Conservation (phyloP, 2,888 invertebrate species). For the Neoaliturus tenellus region DNA sequence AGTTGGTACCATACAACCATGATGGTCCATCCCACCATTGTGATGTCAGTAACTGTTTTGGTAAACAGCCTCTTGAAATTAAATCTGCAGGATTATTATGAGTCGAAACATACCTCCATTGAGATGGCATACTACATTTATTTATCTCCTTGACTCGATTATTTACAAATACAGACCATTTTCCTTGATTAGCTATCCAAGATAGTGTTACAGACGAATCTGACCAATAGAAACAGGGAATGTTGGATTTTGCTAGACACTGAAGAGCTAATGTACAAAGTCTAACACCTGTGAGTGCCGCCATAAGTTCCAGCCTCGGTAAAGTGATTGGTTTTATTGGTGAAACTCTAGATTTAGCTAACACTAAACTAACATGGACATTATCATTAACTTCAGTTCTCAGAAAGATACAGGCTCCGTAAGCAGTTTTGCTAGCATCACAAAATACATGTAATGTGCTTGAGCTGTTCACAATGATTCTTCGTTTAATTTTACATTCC, state of each 20-base stretch:
- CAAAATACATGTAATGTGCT: slow-evolving; percentile 65
- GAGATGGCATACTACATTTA: slow-evolving; percentile 53
- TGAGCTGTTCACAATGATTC: slow-evolving; percentile 43
- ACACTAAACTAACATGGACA: slow-evolving; percentile 62
- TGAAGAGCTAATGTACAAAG: too few relatives aligned
- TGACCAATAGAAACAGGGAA: slow-evolving; percentile 55
- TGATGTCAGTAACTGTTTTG: slow-evolving; percentile 64
- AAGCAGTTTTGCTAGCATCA: slow-evolving; percentile 66
- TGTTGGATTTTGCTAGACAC: neutral
- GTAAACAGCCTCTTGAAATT: slow-evolving; percentile 68
- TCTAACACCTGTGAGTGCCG: slow-evolving; percentile 65
- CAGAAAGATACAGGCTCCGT: slow-evolving; percentile 65
- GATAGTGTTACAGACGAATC: too few relatives aligned
- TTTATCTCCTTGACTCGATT: slow-evolving; percentile 67
- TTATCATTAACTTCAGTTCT: slow-evolving; percentile 56
- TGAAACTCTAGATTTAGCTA: slow-evolving; percentile 66
- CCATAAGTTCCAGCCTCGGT: slow-evolving; percentile 68
- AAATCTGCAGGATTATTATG: slow-evolving; percentile 68
- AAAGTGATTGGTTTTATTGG: slow-evolving; percentile 64
- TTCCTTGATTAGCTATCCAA: too few relatives aligned
- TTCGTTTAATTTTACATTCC: neutral
- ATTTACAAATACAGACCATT: slow-evolving; percentile 65
- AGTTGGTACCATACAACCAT: slow-evolving; percentile 64
- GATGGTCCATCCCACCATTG: slow-evolving; percentile 68
- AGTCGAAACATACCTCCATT: slow-evolving; percentile 68